Evolutionary conservation across 1,140 invertebrate genomes (phyloP), one percentile per base, ranked within the genome.

Genomic region (Drosophila gunungcola): DNA sequence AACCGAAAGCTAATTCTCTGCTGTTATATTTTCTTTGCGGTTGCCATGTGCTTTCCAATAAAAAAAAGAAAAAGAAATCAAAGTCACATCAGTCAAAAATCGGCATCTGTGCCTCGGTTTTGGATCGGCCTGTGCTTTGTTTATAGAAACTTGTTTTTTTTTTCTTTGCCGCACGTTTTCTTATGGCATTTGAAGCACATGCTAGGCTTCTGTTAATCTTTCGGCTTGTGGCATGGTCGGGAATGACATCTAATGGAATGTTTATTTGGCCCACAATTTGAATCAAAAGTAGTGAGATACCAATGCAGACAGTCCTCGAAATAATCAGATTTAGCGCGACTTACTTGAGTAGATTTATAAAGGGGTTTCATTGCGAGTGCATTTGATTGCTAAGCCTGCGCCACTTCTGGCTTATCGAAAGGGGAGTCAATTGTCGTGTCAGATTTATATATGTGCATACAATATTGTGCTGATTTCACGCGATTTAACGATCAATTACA

Each of bases 131-230:
- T 49, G 9, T 25, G 55, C 61, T 58, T 76, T 75, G 73, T 67
- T 76, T 67, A 56, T 67, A 52, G 54, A 76, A 76, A 76, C 73
- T 67, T 64, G 73, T 76, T 76, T 76, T 45, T 41, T 36, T 32
- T 21, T 41, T 36, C 25, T 21, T 12, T 48, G 49, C 3, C 21
- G 12, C 48, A 46, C 60, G 52, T 49, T 38, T 49, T 69, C 12
- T 57, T 5, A 7, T 39, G 42, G n/a, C 25, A 13, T 32, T 42
- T n/a, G 27, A 45, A 57, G 39, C 67, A 70, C 61, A 53, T 64
- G 67, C 29, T 52, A 54, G 13, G 39, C 10, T 48, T 64, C 12
- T 49, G 52, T 36, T n/a, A 12, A 70, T 57, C 64, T 48, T 70
- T 43, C 65, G 36, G 51, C 68, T 48, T 55, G 49, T 68, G 65